Evolutionary conservation across 2,888 invertebrate species (phyloP).

Genomic region (Hemithea aestivaria): DNA sequence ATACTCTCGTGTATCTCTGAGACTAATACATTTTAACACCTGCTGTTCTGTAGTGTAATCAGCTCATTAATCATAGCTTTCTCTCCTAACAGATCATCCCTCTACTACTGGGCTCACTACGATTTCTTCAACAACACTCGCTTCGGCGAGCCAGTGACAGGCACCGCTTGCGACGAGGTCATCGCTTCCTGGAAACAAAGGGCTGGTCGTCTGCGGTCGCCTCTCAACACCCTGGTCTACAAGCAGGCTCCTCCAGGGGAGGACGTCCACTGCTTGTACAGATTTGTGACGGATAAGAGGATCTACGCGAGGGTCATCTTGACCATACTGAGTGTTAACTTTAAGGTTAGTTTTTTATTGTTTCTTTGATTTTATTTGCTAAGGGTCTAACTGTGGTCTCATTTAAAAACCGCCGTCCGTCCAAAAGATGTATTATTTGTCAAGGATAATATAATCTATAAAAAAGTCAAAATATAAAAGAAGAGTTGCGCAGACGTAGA

Average conservation of each 20-base stretch:
- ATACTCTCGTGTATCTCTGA: no score
- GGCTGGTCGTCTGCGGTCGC: slow-evolving; percentile 87
- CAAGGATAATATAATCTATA: no score
- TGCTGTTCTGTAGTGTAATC: no score
- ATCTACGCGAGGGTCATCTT: slow-evolving; percentile 90
- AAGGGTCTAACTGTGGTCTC: no score
- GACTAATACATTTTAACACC: no score
- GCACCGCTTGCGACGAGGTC: slow-evolving; percentile 91
- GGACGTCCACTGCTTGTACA: slow-evolving; percentile 89
- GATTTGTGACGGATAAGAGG: slow-evolving; percentile 90
- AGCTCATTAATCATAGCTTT: slow-evolving; percentile 6
- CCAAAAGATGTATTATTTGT: no score
- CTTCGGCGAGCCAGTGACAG: slow-evolving; percentile 89
- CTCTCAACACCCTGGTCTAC: slow-evolving; percentile 92
- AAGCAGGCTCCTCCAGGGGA: slow-evolving; percentile 85
- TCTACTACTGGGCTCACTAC: slow-evolving; percentile 96
- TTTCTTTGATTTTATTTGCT: slow-evolving; percentile 1
- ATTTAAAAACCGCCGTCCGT: no score
- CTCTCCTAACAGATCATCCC: slow-evolving; percentile 81
- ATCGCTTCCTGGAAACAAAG: slow-evolving; percentile 91
- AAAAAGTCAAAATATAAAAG: no score
- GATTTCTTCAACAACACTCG: slow-evolving; percentile 95
- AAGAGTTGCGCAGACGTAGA: no score
- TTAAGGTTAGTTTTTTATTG: slow-evolving; percentile 78
- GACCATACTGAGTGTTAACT: slow-evolving; percentile 87